These are phyloP conservation scores for Penaeus vannamei DNA, from an alignment of 1,140 invertebrate species.

Conservation along the genomic window DNA sequence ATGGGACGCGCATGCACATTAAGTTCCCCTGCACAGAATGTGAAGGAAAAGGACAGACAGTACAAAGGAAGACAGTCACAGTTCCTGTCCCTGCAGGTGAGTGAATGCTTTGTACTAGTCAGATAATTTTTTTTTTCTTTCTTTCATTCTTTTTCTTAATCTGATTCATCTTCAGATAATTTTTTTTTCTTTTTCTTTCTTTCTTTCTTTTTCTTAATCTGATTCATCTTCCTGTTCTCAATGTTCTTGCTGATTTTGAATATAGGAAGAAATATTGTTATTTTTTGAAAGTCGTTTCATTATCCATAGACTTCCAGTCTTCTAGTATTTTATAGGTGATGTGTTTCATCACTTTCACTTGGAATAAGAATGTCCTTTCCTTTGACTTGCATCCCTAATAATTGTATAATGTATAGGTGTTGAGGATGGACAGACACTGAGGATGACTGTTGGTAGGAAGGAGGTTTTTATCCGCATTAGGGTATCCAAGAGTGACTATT, in stretches of 20 bases:
- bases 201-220: background rate
- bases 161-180: background rate
- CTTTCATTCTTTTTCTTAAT: background rate
- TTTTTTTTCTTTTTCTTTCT: slow-evolving; percentile 23
- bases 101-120: background rate
- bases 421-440: slow-evolving; percentile 95
- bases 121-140: slow-evolving; percentile 1
- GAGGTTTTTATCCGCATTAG: slow-evolving; percentile 95
- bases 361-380: background rate
- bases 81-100: slow-evolving; percentile 96
- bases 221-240: background rate
- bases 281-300: background rate
- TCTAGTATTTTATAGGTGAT: background rate
- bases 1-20: slow-evolving; percentile 89
- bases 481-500: slow-evolving; percentile 92
- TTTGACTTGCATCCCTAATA: background rate
- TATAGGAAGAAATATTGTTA: background rate
- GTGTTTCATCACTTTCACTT: background rate
- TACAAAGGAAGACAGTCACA: slow-evolving; percentile 90
- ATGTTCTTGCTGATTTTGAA: background rate
- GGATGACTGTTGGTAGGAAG: slow-evolving; percentile 90
- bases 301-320: background rate
- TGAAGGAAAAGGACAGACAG: slow-evolving; percentile 91
- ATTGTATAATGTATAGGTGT: slow-evolving; percentile 76
- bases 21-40: slow-evolving; percentile 94